phyloP scores from a whole-genome alignment of 2,113 vertebrate species.

The Sprattus sprattus region DNA sequence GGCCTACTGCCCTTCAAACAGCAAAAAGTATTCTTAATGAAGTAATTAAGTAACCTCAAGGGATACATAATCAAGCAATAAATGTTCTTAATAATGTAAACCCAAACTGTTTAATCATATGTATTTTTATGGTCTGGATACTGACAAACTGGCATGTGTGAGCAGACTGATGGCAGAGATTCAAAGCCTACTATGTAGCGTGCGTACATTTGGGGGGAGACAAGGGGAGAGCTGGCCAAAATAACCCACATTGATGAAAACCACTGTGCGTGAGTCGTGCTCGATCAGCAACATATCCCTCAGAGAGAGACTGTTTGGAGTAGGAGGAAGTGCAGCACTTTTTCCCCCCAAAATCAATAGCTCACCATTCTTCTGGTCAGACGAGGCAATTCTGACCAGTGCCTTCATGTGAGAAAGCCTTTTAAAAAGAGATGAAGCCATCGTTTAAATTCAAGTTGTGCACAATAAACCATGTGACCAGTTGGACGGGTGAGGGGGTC shows the following conservation, averaged over 20 bases:
- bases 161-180: background rate
- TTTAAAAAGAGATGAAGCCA: background rate
- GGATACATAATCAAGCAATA: background rate
- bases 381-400: background rate
- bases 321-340: background rate
- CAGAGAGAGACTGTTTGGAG: background rate
- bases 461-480: conserved; percentile 6
- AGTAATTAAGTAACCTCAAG: background rate
- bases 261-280: conserved; percentile 3
- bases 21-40: background rate
- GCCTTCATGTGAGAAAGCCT: background rate
- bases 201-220: background rate
- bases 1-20: conserved; percentile 4
- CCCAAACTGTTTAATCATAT: background rate
- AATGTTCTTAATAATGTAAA: background rate
- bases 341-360: background rate
- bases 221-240: background rate
- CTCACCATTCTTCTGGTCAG: background rate
- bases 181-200: background rate
- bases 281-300: background rate
- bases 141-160: background rate
- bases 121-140: background rate
- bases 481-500: background rate
- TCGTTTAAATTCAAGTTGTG: background rate
- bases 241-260: background rate